Base-by-base conservation (phyloP, 92 coral and sea anemone genomes). In the Zoanthus solanderi region DNA sequence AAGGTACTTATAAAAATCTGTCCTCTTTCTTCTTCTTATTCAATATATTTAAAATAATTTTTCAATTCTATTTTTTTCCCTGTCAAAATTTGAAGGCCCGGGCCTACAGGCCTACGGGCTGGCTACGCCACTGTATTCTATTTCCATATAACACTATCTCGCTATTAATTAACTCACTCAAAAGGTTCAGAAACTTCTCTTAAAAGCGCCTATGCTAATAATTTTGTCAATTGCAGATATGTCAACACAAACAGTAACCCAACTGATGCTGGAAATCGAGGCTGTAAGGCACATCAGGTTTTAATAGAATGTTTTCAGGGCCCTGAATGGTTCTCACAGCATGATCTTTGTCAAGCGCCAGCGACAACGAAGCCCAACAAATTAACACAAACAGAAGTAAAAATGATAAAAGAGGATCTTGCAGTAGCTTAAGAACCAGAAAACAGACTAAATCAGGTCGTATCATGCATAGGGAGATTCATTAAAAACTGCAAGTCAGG, bases 181-280 rank as follows among this genome's bases (percentile, higher is more conserved):
- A 23, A 23, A 23, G 23, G 23, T 23, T 23, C 23, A 23, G 23
- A 23, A 23, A 23, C 23, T 23, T 23, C 23, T 23, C 23, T 23
- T 23, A 23, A 23, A 23, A 23, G 23, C 23, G 23, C 23, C 23
- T 23, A 23, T 23, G 23, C 23, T 23, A 75, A 76, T 73, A 75
- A 56, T 17, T 75, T 56, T 75, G 75, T 86, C 84, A 75, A 75
- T 60, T 87, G 90, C 84, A 76, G 84, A 34, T 60, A 77, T 46
- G 90, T 87, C 37, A 61, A 34, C 71, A 67, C 90, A 56, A 78
- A 87, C 63, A 65, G 58, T 34, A 47, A 87, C 17, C 90, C 85
- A 61, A 85, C 90, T 34, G 90, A 87, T 29, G 34, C 78, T 11
- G 85, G 67, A 63, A 87, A 85, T 66, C 52, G 85, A 78, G 85